A percentile compares a stretch with the other conserved stretches of the same genome.
These are phyloP conservation scores for Alexandromys fortis DNA, from an alignment of 2,113 vertebrate species.

Conservation along the genomic window DNA sequence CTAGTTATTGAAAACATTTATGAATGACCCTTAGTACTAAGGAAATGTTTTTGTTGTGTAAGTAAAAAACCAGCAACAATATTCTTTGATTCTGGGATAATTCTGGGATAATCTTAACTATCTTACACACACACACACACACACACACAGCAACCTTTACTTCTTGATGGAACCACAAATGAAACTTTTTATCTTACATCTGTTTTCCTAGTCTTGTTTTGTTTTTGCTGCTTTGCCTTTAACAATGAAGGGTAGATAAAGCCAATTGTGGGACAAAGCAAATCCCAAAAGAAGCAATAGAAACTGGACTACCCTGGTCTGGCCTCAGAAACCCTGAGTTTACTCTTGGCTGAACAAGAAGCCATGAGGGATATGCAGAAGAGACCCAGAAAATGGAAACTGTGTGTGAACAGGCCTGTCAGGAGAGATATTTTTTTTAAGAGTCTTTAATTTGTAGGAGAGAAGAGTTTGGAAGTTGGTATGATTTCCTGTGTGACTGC, in stretches of 20 bases:
- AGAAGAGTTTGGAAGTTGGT: slow-evolving; percentile 15
- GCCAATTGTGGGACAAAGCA: slow-evolving; percentile 38
- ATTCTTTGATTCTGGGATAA: neutral
- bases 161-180: slow-evolving; percentile 5
- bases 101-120: neutral
- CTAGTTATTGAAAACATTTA: neutral
- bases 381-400: neutral
- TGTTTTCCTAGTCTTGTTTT: neutral
- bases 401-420: slow-evolving; percentile 13
- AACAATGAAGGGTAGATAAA: neutral
- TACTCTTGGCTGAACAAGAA: neutral
- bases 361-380: neutral
- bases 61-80: neutral
- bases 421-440: slow-evolving; percentile 64
- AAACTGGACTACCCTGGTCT: neutral
- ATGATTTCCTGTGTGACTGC: slow-evolving; percentile 51
- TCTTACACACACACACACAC: neutral
- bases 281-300: slow-evolving; percentile 31
- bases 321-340: neutral
- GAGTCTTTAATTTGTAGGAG: slow-evolving; percentile 15
- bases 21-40: neutral
- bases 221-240: neutral
- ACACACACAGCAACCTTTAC: neutral
- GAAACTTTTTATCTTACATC: neutral
- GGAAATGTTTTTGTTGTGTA: neutral